These are phyloP conservation scores for Tuta absoluta DNA, from an alignment of 2,888 invertebrate species.

Conservation along the genomic window DNA sequence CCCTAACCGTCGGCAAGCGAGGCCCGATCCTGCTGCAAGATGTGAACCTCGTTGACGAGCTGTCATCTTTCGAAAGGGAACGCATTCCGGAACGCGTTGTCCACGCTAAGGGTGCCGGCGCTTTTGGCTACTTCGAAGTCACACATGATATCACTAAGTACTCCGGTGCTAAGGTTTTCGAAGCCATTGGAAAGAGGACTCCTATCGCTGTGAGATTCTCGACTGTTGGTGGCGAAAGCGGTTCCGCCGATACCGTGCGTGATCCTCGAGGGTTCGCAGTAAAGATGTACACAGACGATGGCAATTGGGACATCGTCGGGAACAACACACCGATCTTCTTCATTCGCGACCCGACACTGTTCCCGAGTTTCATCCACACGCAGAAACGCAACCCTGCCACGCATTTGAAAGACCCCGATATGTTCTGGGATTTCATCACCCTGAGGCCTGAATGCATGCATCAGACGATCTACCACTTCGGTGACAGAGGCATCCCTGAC, in stretches of 20 bases:
- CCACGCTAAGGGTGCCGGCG: slow-evolving; percentile 97
- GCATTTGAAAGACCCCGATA: slow-evolving; percentile 94
- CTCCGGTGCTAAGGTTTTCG: slow-evolving; percentile 89
- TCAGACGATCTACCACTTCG: slow-evolving; percentile 91
- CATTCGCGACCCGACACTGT: slow-evolving; percentile 93
- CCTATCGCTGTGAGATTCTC: slow-evolving; percentile 91
- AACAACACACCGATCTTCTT: slow-evolving; percentile 97
- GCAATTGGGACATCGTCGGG: slow-evolving; percentile 96
- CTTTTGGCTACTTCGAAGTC: slow-evolving; percentile 93
- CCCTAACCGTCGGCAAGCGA: slow-evolving; percentile 91
- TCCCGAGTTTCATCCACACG: slow-evolving; percentile 97
- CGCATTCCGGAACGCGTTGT: slow-evolving; percentile 98
- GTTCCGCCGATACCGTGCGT: slow-evolving; percentile 94
- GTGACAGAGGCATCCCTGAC: slow-evolving; percentile 96
- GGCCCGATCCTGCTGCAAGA: slow-evolving; percentile 95
- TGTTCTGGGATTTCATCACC: slow-evolving; percentile 98
- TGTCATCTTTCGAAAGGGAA: slow-evolving; percentile 93
- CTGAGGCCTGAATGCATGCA: slow-evolving; percentile 94
- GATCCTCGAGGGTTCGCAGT: slow-evolving; percentile 96
- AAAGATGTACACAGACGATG: slow-evolving; percentile 96
- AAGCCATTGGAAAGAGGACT: slow-evolving; percentile 88
- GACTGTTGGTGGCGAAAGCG: slow-evolving; percentile 93
- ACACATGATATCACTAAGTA: slow-evolving; percentile 92
- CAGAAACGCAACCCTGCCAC: slow-evolving; percentile 97
- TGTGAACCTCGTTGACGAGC: slow-evolving; percentile 88